Base-by-base conservation (phyloP, 2,797 vertebrate species). In the Malurus splendens region DNA sequence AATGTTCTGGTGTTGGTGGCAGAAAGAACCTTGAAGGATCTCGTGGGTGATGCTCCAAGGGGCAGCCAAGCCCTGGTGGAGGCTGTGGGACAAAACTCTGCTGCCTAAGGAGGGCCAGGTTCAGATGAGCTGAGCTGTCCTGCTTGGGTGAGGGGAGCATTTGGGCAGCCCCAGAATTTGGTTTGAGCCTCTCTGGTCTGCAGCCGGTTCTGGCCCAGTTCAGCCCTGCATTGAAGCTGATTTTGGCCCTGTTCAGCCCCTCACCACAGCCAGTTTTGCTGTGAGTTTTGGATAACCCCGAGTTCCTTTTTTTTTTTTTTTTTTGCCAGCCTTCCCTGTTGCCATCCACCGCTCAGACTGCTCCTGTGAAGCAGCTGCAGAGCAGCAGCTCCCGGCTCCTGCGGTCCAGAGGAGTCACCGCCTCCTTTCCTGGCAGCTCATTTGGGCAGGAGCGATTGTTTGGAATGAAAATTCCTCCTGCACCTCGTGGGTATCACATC, bases 1-100 rank as follows among this genome's bases (percentile, higher is more conserved):
- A 27, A 0, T 4, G 27, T 2, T 2, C 0, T 0, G 9, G 39
- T 2, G 47, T 4, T 18, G 85, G 52, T 27, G 66, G 44, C 42
- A 25, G 38, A 30, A 61, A 11, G 32, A n/a, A 33, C 39, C 14
- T 28, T 8, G 41, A 22, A 44, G 65, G 17, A 16, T 14, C 27
- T 1, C 3, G 12, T 18, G 54, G 36, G 12, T 0, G 0, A 8
- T 36, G 45, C 38, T 33, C 52, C 14, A 3, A 30, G 73, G 55
- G 32, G 5, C 25, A 11, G 17, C 39, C 2, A 0, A 12, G 47
- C 13, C 38, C 47, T 8, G 52, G 4, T 1, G 9, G 48, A 5
- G 30, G 38, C 33, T 20, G 5, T 7, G 28, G 44, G 45, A 44
- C 14, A 2, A 60, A 65, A 19, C 17, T 41, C 18, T 5, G 24